A percentile compares a stretch with the other conserved stretches of the same genome.
Conservation (phyloP, 2,888 invertebrate genomes). For the Andrena bucephala region DNA sequence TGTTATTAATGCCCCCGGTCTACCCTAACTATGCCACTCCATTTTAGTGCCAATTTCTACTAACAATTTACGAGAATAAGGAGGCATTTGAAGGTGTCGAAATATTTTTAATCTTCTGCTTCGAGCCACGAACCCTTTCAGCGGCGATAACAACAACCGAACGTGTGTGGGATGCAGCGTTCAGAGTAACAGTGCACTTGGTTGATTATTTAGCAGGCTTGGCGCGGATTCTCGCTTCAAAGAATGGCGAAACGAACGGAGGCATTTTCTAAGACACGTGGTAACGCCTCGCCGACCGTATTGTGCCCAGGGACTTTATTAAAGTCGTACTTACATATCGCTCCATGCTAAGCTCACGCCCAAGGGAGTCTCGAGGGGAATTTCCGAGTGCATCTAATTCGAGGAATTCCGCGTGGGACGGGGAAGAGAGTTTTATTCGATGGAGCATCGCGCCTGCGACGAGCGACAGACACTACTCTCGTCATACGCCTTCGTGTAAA, state of each 20-base stretch:
- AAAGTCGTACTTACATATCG: constrained; percentile 31
- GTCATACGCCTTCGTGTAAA: no score
- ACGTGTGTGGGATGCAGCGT: not conserved
- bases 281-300: constrained; percentile 25
- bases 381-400: constrained; percentile 38
- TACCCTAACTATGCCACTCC: no score
- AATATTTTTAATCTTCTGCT: constrained; percentile 5
- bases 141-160: no score
- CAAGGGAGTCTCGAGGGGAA: constrained; percentile 12
- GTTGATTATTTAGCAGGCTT: constrained; percentile 6
- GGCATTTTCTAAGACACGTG: constrained; percentile 37
- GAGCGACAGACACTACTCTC: not conserved
- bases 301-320: constrained; percentile 51
- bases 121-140: not conserved
- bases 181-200: constrained; percentile 15
- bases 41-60: no score
- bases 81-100: not conserved
- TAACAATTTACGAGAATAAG: not conserved
- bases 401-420: constrained; percentile 15
- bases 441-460: constrained; percentile 4
- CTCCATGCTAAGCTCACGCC: not conserved
- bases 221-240: not conserved
- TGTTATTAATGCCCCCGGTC: no score
- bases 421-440: constrained; percentile 2
- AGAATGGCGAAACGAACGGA: not conserved